Evolutionary conservation across 2,113 vertebrate species (phyloP).

Genomic region (Brevimyrus niger): DNA sequence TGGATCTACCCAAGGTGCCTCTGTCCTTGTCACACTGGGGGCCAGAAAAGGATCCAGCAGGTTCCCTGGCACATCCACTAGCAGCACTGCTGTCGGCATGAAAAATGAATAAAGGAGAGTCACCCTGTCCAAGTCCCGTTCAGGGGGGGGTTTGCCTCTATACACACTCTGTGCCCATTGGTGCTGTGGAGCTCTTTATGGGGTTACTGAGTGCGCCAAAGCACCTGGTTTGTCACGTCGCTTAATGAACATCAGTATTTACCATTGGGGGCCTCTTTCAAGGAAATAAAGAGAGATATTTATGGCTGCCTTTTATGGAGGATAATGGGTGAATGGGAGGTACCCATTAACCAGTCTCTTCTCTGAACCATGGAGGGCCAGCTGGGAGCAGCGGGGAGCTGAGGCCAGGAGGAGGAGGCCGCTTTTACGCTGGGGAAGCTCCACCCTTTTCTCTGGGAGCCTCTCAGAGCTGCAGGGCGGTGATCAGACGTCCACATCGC

Average conservation of each 20-base stretch:
- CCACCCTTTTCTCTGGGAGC: not conserved
- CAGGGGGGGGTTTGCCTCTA: not conserved
- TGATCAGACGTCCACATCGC: not conserved
- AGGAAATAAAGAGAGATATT: slow-evolving; percentile 27
- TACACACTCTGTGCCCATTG: not conserved
- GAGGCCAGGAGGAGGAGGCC: not conserved
- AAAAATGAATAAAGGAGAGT: not conserved
- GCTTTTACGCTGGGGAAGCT: not conserved
- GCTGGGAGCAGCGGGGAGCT: slow-evolving; percentile 44
- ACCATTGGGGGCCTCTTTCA: slow-evolving; percentile 31
- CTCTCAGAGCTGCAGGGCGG: not conserved
- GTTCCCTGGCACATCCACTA: not conserved
- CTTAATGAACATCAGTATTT: slow-evolving; percentile 35
- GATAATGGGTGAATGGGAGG: slow-evolving; percentile 61
- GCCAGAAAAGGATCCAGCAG: not conserved
- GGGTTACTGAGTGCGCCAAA: not conserved
- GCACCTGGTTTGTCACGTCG: not conserved
- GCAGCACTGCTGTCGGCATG: not conserved
- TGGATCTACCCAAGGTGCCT: not conserved
- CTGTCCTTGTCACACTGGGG: not conserved
- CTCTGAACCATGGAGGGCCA: slow-evolving; percentile 56
- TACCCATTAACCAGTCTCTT: slow-evolving; percentile 56
- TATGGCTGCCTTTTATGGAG: slow-evolving; percentile 60
- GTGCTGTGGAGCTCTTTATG: no score
- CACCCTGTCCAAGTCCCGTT: not conserved